A percentile compares a stretch with the other conserved stretches of the same genome.
Evolutionary conservation across 2,797 vertebrate species (phyloP).

Genomic region (Esox masquinongy): DNA sequence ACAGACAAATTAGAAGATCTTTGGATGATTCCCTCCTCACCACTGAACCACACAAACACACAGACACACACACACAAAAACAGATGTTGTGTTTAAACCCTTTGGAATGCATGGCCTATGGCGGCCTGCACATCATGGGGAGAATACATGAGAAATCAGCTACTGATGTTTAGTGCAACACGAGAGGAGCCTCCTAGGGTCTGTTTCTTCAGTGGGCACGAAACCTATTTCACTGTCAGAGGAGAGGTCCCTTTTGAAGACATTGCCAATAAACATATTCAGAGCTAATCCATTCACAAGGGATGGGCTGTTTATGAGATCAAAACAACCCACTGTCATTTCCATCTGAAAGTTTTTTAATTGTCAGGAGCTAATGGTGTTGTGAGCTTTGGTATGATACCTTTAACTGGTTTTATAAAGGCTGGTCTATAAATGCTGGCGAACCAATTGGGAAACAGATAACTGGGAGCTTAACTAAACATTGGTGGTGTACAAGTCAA

Average conservation of each 20-base stretch:
- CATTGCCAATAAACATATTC: not conserved
- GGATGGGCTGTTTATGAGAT: not conserved
- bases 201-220: not conserved
- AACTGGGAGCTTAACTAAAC: too few relatives aligned
- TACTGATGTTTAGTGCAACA: not conserved
- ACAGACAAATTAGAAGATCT: conserved; percentile 1
- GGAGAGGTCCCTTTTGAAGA: not conserved
- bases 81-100: conserved; percentile 33
- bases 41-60: conserved; percentile 40
- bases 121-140: not conserved
- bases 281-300: not conserved
- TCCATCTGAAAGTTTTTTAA: not conserved
- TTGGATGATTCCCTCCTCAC: not conserved
- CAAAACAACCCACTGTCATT: not conserved
- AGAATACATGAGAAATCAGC: not conserved
- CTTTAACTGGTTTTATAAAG: not conserved
- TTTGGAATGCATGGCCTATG: conserved; percentile 5
- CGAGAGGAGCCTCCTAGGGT: not conserved
- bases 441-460: too few relatives aligned
- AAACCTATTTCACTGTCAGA: not conserved
- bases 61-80: conserved; percentile 3
- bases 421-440: too few relatives aligned
- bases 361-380: not conserved
- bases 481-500: too few relatives aligned
- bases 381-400: not conserved